Evolutionary conservation across 2,113 vertebrate genomes (phyloP), one percentile per base, ranked within the genome.

Genomic region (Atractosteus spatula): DNA sequence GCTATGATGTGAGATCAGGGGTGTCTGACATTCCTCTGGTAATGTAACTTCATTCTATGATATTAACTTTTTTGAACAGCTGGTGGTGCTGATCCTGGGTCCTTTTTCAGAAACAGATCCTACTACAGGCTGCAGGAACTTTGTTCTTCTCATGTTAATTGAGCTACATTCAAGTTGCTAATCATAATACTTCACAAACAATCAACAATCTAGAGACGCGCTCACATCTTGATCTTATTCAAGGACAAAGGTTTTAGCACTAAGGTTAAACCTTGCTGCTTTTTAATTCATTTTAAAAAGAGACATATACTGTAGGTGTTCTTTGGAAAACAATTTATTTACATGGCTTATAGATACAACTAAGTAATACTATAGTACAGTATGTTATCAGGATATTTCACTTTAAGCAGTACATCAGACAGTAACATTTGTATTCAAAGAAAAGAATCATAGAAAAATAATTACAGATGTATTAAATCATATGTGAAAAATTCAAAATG

Each of bases 61-160:
- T 83, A 79, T 81, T 80, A 82, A 74, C 64, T 85, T 86, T 86
- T 84, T 77, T 69, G 59, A 83, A 78, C 82, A 87, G 78, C 78
- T 87, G 68, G 68, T 75, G 14, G 62, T 78, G 55, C 55, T 83
- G 55, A 44, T 82, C 71, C 78, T 71, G 76, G n/a, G 73, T 82
- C 74, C 71, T 29, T 78, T 61, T 72, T 80, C 80, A 76, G 43
- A 65, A 41, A 45, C 56, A 71, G 47, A 79, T 66, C 54, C 74
- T 71, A 8, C 17, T 75, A 29, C 68, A 57, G 47, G 57, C 7
- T 16, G 44, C 57, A 64, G 12, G 3, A 5, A 41, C 59, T 10
- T 42, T 29, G 41, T 42, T 29, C 29, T 29, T 63, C 11, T 51
- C 16, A 44, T 62, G 13, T 63, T 74, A 74, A 74, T 69, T 69